These are phyloP conservation scores for Trachemys scripta DNA, from an alignment of 2,113 vertebrate species.

Conservation along the genomic window DNA sequence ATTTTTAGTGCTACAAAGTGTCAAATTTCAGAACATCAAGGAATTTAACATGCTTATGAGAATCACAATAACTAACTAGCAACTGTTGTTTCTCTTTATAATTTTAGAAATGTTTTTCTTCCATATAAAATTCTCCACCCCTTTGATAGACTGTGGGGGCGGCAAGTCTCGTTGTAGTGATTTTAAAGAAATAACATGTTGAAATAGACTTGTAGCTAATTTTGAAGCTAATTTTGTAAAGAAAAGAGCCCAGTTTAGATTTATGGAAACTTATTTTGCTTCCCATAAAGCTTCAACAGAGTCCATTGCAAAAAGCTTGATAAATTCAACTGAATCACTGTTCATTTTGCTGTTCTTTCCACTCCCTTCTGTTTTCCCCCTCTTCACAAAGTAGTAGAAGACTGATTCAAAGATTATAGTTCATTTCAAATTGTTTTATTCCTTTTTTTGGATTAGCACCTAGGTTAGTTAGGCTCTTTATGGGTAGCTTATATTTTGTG, in stretches of 20 bases:
- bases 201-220: not conserved
- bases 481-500: not conserved
- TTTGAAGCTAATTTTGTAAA: not conserved
- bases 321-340: not conserved
- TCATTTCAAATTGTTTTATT: not conserved
- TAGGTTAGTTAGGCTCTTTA: not conserved
- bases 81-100: not conserved
- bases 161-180: not conserved
- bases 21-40: not conserved
- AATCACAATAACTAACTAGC: not conserved
- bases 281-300: not conserved
- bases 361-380: not conserved
- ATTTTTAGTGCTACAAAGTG: not conserved
- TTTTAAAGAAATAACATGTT: not conserved
- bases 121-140: not conserved
- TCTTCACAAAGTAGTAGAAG: not conserved
- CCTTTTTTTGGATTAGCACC: not conserved
- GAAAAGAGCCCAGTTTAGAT: not conserved
- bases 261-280: not conserved
- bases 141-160: not conserved
- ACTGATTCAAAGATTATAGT: slow-evolving; percentile 1
- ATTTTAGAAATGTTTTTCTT: slow-evolving; percentile 6
- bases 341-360: not conserved
- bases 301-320: not conserved
- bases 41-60: rapidly evolving